Percentiles rank a stretch among this genome's conserved stretches.
phyloP scores from a whole-genome alignment of 1,140 invertebrate species.

The Araneus ventricosus region DNA sequence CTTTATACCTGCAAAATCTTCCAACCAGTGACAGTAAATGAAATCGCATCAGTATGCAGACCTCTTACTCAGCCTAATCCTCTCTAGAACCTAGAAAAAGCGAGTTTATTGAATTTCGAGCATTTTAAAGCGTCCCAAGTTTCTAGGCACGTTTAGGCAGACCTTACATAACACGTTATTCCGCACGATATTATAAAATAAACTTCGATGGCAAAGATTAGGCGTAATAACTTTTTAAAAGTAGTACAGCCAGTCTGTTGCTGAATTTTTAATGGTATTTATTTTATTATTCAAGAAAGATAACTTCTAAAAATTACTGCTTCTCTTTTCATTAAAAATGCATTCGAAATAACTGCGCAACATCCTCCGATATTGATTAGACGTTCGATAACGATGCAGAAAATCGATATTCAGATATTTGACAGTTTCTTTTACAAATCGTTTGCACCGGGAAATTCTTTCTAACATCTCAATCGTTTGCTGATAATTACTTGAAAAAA shows the following conservation, averaged over 20 bases:
- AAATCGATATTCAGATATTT: not conserved
- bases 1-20: not conserved
- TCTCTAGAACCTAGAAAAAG: not conserved
- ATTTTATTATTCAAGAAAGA: too few relatives aligned
- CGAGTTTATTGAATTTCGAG: not conserved
- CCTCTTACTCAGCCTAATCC: not conserved
- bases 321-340: not conserved
- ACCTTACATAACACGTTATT: not conserved
- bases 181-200: too few relatives aligned
- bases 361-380: not conserved
- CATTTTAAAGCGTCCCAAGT: not conserved
- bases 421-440: not conserved
- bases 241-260: too few relatives aligned
- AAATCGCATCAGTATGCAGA: not conserved
- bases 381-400: not conserved
- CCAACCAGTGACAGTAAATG: not conserved
- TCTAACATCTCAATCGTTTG: not conserved
- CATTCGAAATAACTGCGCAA: not conserved
- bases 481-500: not conserved
- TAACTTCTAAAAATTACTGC: too few relatives aligned
- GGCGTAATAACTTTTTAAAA: too few relatives aligned
- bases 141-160: not conserved
- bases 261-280: too few relatives aligned
- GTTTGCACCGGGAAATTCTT: not conserved
- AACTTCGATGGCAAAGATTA: too few relatives aligned